Percentiles rank a stretch among this genome's conserved stretches.
Evolutionary conservation across 2,888 invertebrate genomes (phyloP).

Genomic region (Graphium colonna): DNA sequence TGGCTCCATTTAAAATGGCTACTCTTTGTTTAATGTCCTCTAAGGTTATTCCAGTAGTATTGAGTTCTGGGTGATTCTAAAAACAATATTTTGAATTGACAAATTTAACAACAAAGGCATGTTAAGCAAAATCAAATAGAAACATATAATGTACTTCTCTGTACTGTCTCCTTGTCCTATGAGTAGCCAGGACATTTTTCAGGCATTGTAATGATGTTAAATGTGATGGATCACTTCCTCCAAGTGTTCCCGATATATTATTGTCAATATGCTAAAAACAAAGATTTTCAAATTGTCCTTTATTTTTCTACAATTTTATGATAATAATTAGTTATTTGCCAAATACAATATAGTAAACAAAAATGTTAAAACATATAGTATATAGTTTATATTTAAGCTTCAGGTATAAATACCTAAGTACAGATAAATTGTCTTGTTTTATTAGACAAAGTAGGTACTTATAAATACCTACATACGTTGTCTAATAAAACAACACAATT

Average conservation of each 20-base stretch:
- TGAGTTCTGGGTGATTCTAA: slow-evolving; percentile 86
- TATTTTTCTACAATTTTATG: no score
- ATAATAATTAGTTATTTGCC: background rate
- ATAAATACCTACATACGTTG: no score
- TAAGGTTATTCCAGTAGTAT: slow-evolving; percentile 87
- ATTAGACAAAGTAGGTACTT: no score
- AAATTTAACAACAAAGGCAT: background rate
- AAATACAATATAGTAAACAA: background rate
- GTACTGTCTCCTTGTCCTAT: slow-evolving; percentile 85
- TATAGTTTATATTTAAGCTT: no score
- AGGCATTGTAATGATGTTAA: slow-evolving; percentile 82
- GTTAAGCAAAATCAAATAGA: background rate
- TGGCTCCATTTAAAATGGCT: slow-evolving; percentile 70
- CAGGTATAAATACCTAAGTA: no score
- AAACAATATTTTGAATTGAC: slow-evolving; percentile 32
- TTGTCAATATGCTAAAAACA: slow-evolving; percentile 54
- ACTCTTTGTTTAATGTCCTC: slow-evolving; percentile 81
- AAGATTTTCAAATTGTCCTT: background rate
- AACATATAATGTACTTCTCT: slow-evolving; percentile 76
- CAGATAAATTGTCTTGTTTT: no score
- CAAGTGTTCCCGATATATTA: slow-evolving; percentile 62
- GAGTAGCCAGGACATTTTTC: slow-evolving; percentile 84
- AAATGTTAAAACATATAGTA: background rate
- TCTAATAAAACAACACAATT: no score
- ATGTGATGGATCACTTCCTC: slow-evolving; percentile 53